phyloP scores from a whole-genome alignment of 2,888 invertebrate genomes.

The Matsumyia berberina region DNA sequence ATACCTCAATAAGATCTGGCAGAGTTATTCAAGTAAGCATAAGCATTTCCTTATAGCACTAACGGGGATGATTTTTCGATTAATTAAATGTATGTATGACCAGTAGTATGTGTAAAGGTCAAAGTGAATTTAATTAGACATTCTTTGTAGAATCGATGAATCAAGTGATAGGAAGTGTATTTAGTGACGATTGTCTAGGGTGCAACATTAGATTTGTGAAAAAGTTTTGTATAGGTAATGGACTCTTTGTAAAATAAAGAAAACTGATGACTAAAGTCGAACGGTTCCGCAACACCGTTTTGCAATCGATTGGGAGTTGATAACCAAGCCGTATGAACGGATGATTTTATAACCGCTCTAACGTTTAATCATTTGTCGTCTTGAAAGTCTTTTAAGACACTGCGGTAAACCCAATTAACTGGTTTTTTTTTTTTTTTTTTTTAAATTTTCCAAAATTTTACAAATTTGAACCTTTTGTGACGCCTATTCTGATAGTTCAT shows the following conservation, averaged over 20 bases:
- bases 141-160: conserved; percentile 30
- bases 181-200: background rate
- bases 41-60: background rate
- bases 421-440: no score
- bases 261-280: no score
- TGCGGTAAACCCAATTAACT: no score
- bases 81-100: conserved; percentile 7
- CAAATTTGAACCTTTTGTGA: no score
- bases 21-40: background rate
- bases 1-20: background rate
- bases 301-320: background rate
- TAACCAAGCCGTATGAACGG: background rate
- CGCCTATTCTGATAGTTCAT: no score
- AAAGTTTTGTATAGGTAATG: no score
- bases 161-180: conserved; percentile 5
- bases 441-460: no score
- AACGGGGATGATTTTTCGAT: conserved; percentile 21
- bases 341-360: background rate
- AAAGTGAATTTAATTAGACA: conserved; percentile 61
- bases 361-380: background rate
- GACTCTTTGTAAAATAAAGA: no score
- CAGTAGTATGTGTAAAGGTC: conserved; percentile 51
- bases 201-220: background rate
- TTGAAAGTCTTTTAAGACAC: background rate
- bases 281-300: background rate